phyloP scores from a whole-genome alignment of 2,113 vertebrate genomes.

The Anser cygnoides region DNA sequence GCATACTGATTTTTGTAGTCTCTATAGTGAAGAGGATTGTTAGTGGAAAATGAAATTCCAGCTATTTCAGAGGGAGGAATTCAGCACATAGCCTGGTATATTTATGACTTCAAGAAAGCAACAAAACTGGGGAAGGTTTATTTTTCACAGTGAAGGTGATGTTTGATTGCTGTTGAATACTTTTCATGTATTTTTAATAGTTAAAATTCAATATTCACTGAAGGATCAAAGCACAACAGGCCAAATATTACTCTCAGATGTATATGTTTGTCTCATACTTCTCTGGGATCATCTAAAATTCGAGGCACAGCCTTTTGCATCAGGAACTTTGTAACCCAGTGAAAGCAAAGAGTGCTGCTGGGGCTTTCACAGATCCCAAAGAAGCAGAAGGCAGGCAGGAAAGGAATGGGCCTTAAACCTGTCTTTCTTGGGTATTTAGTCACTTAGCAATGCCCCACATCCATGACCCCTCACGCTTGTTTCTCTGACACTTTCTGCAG shows the following conservation, averaged over 20 bases:
- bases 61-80: neutral
- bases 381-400: neutral
- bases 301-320: neutral
- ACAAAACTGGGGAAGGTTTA: slow-evolving; percentile 46
- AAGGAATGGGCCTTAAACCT: neutral
- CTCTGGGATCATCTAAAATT: slow-evolving; percentile 29
- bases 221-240: slow-evolving; percentile 60
- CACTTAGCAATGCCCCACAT: neutral
- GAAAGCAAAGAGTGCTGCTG: neutral
- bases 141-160: slow-evolving; percentile 57
- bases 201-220: slow-evolving; percentile 68
- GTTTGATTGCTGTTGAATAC: slow-evolving; percentile 53
- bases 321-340: neutral
- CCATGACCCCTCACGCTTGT: neutral
- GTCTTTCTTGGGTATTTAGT: neutral
- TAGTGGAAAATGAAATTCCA: slow-evolving; percentile 17
- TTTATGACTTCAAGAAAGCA: slow-evolving; percentile 41
- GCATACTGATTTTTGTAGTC: slow-evolving; percentile 17
- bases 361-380: neutral
- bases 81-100: neutral
- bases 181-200: slow-evolving; percentile 68
- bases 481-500: neutral
- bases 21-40: slow-evolving; percentile 1
- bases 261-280: neutral
- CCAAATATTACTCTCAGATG: slow-evolving; percentile 55